A percentile compares a stretch with the other conserved stretches of the same genome.
Conservation (phyloP, 2,113 vertebrate genomes). For the Xenopus tropicalis region DNA sequence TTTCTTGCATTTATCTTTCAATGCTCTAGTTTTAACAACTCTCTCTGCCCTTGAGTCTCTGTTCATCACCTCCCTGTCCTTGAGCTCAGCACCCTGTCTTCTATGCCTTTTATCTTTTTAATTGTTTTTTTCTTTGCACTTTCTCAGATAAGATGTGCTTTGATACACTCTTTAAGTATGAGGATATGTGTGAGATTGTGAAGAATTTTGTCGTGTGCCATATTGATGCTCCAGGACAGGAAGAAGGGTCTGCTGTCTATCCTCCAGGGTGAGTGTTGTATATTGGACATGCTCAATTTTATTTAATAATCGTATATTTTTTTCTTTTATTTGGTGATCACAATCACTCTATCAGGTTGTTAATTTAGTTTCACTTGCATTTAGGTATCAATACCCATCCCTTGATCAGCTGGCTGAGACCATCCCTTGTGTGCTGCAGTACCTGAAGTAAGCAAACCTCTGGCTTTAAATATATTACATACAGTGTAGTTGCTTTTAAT, state of each 20-base stretch:
- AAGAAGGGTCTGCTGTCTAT: slow-evolving; percentile 76
- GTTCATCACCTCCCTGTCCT: no score
- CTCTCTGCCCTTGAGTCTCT: no score
- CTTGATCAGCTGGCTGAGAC: slow-evolving; percentile 87
- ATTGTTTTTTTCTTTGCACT: slow-evolving; percentile 10
- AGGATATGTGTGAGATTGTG: slow-evolving; percentile 91
- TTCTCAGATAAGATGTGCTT: slow-evolving; percentile 86
- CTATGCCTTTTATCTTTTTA: not conserved
- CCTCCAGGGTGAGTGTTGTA: slow-evolving; percentile 67
- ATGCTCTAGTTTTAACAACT: no score
- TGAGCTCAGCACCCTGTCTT: no score
- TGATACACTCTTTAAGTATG: slow-evolving; percentile 77
- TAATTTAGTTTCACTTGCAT: not conserved
- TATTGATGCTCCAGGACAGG: slow-evolving; percentile 82
- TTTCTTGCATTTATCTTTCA: no score
- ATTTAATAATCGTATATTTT: not conserved
- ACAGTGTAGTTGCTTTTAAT: not conserved
- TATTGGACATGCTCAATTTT: not conserved
- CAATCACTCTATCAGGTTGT: not conserved
- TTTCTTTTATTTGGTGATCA: not conserved
- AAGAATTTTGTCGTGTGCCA: slow-evolving; percentile 88
- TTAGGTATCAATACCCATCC: slow-evolving; percentile 81
- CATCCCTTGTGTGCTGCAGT: slow-evolving; percentile 82
- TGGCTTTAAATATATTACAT: no score
- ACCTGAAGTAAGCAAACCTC: slow-evolving; percentile 76